A percentile compares a stretch with the other conserved stretches of the same genome.
Conservation (phyloP, 2,888 invertebrate genomes). For the Melanotus villosus region DNA sequence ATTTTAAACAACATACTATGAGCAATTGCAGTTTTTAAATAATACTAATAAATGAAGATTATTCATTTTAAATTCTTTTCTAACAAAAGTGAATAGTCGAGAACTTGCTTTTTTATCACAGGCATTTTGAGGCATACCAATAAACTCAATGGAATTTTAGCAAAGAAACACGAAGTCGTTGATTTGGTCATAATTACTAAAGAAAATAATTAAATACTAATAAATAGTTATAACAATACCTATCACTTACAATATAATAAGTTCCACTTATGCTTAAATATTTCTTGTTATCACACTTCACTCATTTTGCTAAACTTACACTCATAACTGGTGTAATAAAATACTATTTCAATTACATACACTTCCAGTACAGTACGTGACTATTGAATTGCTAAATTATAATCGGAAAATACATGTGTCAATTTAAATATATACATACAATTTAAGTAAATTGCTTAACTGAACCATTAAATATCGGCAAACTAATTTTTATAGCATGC, state of each 20-base stretch:
- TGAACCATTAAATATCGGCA: too few relatives aligned
- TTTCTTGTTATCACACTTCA: conserved; percentile 29
- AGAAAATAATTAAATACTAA: conserved; percentile 13
- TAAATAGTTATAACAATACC: conserved; percentile 24
- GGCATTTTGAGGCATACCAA: conserved; percentile 65
- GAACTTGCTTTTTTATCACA: conserved; percentile 60
- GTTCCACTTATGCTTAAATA: conserved; percentile 27
- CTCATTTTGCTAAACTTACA: conserved; percentile 14
- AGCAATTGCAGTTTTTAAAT: not conserved
- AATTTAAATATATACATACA: too few relatives aligned
- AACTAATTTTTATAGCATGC: too few relatives aligned
- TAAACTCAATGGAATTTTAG: conserved; percentile 39
- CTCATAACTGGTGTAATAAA: conserved; percentile 17
- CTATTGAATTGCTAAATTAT: too few relatives aligned
- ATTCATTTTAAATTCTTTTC: conserved; percentile 28
- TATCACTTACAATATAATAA: conserved; percentile 30
- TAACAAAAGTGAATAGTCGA: conserved; percentile 36
- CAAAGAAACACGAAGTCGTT: conserved; percentile 42
- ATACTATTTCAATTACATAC: not conserved
- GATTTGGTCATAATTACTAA: conserved; percentile 48
- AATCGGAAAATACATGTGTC: too few relatives aligned
- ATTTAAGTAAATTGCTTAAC: too few relatives aligned
- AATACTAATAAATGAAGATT: not conserved
- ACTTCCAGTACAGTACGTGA: not conserved
- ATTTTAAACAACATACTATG: not conserved